Evolutionary conservation across 2,888 invertebrate species (phyloP).

Genomic region (Xestia xanthographa): DNA sequence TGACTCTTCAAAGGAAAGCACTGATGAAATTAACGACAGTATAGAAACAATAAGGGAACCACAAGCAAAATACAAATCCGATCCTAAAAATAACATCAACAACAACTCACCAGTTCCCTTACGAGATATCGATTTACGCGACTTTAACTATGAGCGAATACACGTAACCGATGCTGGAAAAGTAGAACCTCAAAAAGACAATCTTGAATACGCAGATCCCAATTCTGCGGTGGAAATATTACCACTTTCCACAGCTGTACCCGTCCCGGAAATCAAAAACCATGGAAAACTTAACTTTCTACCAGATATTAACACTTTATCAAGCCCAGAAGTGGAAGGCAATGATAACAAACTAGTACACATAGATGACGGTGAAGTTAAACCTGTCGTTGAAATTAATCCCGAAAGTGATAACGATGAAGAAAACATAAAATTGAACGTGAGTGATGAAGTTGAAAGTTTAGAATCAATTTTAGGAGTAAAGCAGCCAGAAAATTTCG

Average conservation of each 20-base stretch:
- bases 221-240: slow-evolving; percentile 66
- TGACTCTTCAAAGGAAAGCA: slow-evolving; percentile 59
- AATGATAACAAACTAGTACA: slow-evolving; percentile 70
- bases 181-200: slow-evolving; percentile 71
- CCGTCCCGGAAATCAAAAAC: slow-evolving; percentile 52
- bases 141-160: slow-evolving; percentile 80
- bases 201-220: slow-evolving; percentile 65
- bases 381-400: slow-evolving; percentile 85
- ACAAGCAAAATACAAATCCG: slow-evolving; percentile 32
- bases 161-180: slow-evolving; percentile 75
- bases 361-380: slow-evolving; percentile 83
- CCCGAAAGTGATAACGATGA: slow-evolving; percentile 75
- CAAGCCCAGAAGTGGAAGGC: slow-evolving; percentile 51
- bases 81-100: slow-evolving; percentile 32
- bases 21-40: slow-evolving; percentile 45
- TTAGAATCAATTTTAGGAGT: slow-evolving; percentile 74
- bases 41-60: slow-evolving; percentile 24
- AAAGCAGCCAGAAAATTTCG: slow-evolving; percentile 60
- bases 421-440: slow-evolving; percentile 66
- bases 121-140: slow-evolving; percentile 77
- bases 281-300: slow-evolving; percentile 42
- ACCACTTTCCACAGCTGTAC: slow-evolving; percentile 59
- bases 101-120: slow-evolving; percentile 63
- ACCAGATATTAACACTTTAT: slow-evolving; percentile 46
- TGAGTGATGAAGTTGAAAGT: slow-evolving; percentile 71